Evolutionary conservation across 2,113 vertebrate genomes (phyloP), one percentile per base, ranked within the genome.

Genomic region (Callospermophilus lateralis): DNA sequence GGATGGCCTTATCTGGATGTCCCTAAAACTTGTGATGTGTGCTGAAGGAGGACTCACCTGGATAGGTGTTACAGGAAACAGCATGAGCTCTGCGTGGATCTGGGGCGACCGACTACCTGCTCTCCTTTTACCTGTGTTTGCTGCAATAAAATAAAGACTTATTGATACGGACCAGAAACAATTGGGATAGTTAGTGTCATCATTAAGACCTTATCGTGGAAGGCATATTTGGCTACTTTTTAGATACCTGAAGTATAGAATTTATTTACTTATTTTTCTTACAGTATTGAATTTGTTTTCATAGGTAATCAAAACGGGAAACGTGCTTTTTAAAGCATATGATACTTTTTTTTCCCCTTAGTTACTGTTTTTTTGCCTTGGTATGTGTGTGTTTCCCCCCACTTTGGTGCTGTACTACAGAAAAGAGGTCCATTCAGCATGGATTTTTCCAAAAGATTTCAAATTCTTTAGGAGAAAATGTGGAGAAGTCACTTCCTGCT

Each of bases 261-360:
- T 45, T 45, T 45, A 8, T 6, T 45, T 45, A 8, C 8, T 45
- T 39, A 4, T 45, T 45, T 45, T 45, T 94, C 95, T 92, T 94
- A 87, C 42, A 87, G 61, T 90, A 84, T 39, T 39, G 68, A 74
- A 74, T 86, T 80, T 87, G 42, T 24, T 95, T 77, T 92, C 39
- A 81, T 88, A 78, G 67, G 53, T 85, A 80, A 89, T 90, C 89
- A 94, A 61, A 97, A 86, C 51, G 72, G 70, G 51, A 89, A 93
- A 65, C 51, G 39, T 58, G 74, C 65, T 73, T 89, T 93, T 92
- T 93, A n/a, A 17, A 77, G 17, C 80, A 4, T 42, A 0, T 79
- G 42, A 37, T 88, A 58, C 34, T 20, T 11, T 81, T 17, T 28
- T 37, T 13, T 9, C 19, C 34, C 10, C 6, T 19, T 6, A 19